A percentile compares a stretch with the other conserved stretches of the same genome.
Evolutionary conservation across 2,113 vertebrate genomes (phyloP).

Genomic region (Petaurus breviceps): DNA sequence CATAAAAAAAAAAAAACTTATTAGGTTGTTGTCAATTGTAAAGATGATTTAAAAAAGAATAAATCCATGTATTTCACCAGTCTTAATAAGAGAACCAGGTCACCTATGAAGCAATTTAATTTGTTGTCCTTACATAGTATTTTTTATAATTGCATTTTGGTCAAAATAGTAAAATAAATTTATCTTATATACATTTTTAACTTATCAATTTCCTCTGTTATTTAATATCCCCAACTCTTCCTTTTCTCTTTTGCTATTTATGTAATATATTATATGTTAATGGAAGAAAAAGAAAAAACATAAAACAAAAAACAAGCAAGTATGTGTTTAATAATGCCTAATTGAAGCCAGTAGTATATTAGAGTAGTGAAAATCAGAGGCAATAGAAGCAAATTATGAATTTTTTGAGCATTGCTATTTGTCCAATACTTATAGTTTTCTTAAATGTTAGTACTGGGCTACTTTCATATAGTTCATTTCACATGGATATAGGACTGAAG

Average conservation of each 20-base stretch:
- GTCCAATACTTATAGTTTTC: not conserved
- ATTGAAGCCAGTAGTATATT: not conserved
- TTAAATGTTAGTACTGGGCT: not conserved
- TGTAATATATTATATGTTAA: not conserved
- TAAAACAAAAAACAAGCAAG: not conserved
- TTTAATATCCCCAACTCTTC: not conserved
- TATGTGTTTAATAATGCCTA: not conserved
- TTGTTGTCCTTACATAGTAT: slow-evolving; percentile 18
- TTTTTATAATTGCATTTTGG: slow-evolving; percentile 27
- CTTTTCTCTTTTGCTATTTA: not conserved
- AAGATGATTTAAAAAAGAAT: slow-evolving; percentile 58
- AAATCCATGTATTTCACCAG: slow-evolving; percentile 48
- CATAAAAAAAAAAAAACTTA: slow-evolving; percentile 50
- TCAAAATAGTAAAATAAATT: not conserved
- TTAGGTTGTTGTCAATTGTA: slow-evolving; percentile 54
- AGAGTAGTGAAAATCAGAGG: not conserved
- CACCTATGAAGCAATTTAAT: slow-evolving; percentile 28
- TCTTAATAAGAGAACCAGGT: slow-evolving; percentile 61
- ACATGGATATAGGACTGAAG: not conserved
- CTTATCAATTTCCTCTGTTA: not conserved
- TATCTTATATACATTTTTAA: not conserved
- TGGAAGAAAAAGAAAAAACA: too few relatives aligned
- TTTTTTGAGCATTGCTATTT: not conserved
- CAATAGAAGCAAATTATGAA: not conserved
- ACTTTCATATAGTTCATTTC: not conserved